Conservation (phyloP, 2,113 vertebrate species). For the Panurus biarmicus region DNA sequence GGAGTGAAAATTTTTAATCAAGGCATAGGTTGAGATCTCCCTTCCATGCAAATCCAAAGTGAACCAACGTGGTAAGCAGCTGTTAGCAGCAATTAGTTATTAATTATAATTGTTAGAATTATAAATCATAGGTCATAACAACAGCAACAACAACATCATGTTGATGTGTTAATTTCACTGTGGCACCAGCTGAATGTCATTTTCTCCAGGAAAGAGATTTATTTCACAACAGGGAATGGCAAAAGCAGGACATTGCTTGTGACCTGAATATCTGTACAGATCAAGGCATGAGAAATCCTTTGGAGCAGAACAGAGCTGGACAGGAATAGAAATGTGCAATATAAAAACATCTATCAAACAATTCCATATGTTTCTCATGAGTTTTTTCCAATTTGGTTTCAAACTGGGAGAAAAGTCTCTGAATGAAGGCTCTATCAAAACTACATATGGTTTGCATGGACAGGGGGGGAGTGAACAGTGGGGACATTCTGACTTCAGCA, state of each 20-base stretch:
- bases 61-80: not conserved
- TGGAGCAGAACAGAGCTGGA: not conserved
- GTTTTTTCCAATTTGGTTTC: not conserved
- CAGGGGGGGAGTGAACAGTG: not conserved
- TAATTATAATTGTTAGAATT: not conserved
- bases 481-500: not conserved
- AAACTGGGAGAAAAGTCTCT: not conserved
- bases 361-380: not conserved
- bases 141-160: not conserved
- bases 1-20: not conserved
- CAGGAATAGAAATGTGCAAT: not conserved
- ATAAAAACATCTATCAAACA: not conserved
- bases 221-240: not conserved
- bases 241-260: not conserved
- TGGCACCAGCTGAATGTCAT: not conserved
- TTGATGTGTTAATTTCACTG: not conserved
- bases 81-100: not conserved
- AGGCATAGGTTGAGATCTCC: not conserved
- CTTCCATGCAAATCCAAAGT: not conserved
- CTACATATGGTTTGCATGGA: not conserved
- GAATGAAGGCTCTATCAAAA: not conserved
- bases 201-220: not conserved
- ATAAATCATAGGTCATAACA: not conserved
- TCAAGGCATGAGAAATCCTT: not conserved
- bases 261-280: not conserved